Base-by-base conservation (phyloP, 2,797 vertebrate species). In the Adelosebastes latens region DNA sequence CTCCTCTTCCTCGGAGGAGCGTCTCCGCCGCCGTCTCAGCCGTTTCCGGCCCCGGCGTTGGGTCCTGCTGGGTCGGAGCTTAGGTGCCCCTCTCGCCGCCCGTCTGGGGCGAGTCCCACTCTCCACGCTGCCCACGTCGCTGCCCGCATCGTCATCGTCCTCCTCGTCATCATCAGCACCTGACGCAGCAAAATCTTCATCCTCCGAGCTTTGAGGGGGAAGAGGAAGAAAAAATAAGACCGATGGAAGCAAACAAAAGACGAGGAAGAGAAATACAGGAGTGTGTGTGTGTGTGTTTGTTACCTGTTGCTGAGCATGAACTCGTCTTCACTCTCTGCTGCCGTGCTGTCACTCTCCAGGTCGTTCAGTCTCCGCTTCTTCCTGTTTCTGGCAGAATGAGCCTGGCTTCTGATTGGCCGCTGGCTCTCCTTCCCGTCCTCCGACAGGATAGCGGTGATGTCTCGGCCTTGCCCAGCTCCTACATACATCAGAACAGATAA, bases 281-380 rank as follows among this genome's bases (percentile, higher is more conserved):
- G 20, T 22, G 67, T 59, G 56, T 68, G 53, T 25, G 24, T 18
- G 12, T 59, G 68, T 58, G 55, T 18, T 29, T 3, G 46, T 66
- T 68, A 99, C 98, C 98, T 98, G 65, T 98, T 97, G 36, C 97
- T 99, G 86, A 99, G 96, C 94, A 96, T 96, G 92, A 99, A 99
- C 74, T 99, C 98, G 2, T 99, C 98, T 81, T 99, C 98, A 0
- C 97, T 99, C 92, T 99, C 98, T 1, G 97, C 97, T 27, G 96
- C 90, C 0, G 98, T 99, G 91, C 98, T 99, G 91, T 99, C 98
- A 2, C 98, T 99, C 84, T 99, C 98, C 83, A 99, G 92, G 89
- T 99, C 98, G 0, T 99, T 99, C 2, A 99, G 96, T 75, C 98
- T 94, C 92, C 98, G 95, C 82, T 95, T 97, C 94, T 97, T 99